Evolutionary conservation across 2,797 vertebrate species (phyloP).

Genomic region (Danionella dracula): DNA sequence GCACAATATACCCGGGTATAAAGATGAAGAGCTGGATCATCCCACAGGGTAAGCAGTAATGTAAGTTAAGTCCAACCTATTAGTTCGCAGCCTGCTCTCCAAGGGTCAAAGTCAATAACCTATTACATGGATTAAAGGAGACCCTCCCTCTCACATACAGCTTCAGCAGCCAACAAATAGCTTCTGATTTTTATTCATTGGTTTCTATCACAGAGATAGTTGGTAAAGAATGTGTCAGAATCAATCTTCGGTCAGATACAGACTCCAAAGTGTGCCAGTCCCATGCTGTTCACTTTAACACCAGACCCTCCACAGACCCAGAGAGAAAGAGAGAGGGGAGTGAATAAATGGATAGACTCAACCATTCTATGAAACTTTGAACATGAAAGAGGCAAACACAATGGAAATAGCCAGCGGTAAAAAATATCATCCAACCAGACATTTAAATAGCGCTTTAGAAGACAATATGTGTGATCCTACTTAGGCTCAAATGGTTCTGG

Average conservation of each 20-base stretch:
- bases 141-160: conserved; percentile 51
- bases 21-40: conserved; percentile 50
- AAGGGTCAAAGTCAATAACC: conserved; percentile 69
- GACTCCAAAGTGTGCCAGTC: conserved; percentile 50
- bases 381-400: no score
- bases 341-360: neutral
- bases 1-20: conserved; percentile 45
- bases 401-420: no score
- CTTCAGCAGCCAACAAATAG: conserved; percentile 62
- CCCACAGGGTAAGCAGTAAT: conserved; percentile 51
- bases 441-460: no score
- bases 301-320: conserved; percentile 52
- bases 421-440: no score
- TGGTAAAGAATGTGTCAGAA: conserved; percentile 68
- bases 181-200: conserved; percentile 78
- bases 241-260: conserved; percentile 59
- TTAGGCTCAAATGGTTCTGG: no score
- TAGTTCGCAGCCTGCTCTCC: conserved; percentile 55
- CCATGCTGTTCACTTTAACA: conserved; percentile 55
- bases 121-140: conserved; percentile 67
- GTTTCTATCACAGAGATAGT: conserved; percentile 68
- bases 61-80: conserved; percentile 55
- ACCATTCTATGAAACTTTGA: no score
- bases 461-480: no score
- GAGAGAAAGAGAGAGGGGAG: conserved; percentile 1